These are phyloP conservation scores for Oligia latruncula DNA, from an alignment of 2,888 invertebrate genomes.

Conservation along the genomic window DNA sequence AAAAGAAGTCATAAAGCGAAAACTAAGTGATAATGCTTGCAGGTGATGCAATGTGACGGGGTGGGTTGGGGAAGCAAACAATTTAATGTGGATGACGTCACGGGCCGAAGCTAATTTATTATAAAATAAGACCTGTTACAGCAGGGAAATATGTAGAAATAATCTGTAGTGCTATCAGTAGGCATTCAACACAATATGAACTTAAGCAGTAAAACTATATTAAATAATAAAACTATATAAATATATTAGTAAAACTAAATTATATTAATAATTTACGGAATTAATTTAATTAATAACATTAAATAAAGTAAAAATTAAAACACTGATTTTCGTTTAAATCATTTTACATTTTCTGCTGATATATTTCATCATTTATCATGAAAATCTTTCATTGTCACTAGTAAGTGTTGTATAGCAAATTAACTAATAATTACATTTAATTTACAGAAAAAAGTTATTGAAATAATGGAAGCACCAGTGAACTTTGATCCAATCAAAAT, in stretches of 20 bases:
- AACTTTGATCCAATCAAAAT: slow-evolving; percentile 58
- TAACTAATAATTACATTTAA: not conserved
- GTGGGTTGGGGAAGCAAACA: no score
- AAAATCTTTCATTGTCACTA: not conserved
- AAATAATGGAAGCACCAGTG: slow-evolving; percentile 67
- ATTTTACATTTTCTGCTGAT: not conserved
- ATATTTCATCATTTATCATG: not conserved
- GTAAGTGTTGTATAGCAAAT: not conserved
- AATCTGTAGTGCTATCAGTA: not conserved
- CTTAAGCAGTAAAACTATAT: no score
- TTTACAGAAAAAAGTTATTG: slow-evolving; percentile 77
- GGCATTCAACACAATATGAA: not conserved
- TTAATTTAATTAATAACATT: no score
- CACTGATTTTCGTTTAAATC: no score
- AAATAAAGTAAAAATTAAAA: not conserved
- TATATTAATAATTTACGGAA: no score
- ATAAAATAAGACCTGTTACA: not conserved
- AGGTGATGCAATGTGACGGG: no score
- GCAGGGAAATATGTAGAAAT: not conserved
- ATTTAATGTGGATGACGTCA: no score
- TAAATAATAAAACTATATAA: no score
- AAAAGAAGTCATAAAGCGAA: no score
- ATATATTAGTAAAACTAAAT: no score
- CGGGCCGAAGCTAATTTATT: no score
- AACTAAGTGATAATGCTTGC: no score